Conservation (phyloP, 2,797 vertebrate species). For the Glossophaga mutica region DNA sequence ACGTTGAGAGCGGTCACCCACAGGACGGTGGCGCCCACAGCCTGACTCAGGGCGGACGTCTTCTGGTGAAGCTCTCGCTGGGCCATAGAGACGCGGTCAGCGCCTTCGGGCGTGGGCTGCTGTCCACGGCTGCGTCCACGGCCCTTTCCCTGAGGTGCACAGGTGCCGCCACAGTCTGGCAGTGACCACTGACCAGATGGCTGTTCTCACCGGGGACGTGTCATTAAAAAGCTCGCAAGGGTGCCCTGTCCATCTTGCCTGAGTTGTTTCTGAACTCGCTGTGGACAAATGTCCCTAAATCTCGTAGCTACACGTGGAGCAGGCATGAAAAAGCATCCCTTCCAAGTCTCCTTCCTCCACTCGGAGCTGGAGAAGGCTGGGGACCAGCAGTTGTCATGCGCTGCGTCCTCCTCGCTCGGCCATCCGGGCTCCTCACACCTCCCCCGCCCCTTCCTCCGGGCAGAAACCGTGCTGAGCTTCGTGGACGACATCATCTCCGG, state of each 20-base stretch:
- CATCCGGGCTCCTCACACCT: background rate
- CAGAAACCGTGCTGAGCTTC: conserved; percentile 96
- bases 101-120: background rate
- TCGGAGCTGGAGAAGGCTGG: background rate
- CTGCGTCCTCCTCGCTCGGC: background rate
- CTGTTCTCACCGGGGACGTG: background rate
- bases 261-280: background rate
- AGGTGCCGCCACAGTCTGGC: background rate
- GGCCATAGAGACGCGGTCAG: background rate
- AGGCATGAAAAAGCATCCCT: background rate
- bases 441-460: conserved; percentile 14
- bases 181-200: background rate
- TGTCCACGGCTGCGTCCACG: background rate
- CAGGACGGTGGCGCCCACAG: accelerated
- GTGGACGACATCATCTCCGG: conserved; percentile 98
- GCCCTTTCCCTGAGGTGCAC: background rate
- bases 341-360: background rate
- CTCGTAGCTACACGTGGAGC: background rate
- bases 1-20: background rate
- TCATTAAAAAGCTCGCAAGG: background rate
- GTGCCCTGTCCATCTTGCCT: background rate
- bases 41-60: background rate
- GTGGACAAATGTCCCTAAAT: background rate
- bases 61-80: background rate
- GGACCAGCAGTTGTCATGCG: accelerated